These are phyloP conservation scores for Tridacna crocea DNA, from an alignment of 2,888 invertebrate species.

Conservation along the genomic window DNA sequence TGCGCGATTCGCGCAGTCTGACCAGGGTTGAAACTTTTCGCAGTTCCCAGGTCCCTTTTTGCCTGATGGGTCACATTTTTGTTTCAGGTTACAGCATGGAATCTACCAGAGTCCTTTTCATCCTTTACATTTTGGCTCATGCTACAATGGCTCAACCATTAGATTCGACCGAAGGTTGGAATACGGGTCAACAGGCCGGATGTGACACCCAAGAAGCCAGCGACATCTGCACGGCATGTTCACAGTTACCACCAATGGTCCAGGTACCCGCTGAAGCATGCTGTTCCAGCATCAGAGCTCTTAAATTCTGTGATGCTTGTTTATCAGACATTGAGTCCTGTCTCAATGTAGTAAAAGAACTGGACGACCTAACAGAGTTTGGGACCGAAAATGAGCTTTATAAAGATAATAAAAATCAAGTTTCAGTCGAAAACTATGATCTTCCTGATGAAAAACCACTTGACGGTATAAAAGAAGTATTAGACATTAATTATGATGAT, in stretches of 20 bases:
- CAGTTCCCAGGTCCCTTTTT: too few relatives aligned
- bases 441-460: neutral
- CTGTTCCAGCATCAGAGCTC: slow-evolving; percentile 29
- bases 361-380: slow-evolving; percentile 30
- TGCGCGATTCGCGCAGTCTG: too few relatives aligned
- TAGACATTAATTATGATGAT: neutral
- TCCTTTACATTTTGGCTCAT: neutral
- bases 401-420: neutral
- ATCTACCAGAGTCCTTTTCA: neutral
- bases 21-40: too few relatives aligned
- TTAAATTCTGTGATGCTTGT: slow-evolving; percentile 50
- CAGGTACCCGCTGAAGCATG: slow-evolving; percentile 23
- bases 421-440: neutral
- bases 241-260: slow-evolving; percentile 23
- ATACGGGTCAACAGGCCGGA: neutral
- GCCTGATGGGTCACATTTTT: too few relatives aligned
- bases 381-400: slow-evolving; percentile 25
- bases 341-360: slow-evolving; percentile 33
- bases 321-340: slow-evolving; percentile 35
- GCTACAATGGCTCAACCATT: neutral
- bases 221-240: slow-evolving; percentile 35
- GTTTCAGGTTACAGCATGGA: slow-evolving; percentile 9
- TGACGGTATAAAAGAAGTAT: too few relatives aligned
- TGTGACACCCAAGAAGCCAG: slow-evolving; percentile 31
- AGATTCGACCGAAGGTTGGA: neutral